These are phyloP conservation scores for Diadophis punctatus DNA, from an alignment of 2,113 vertebrate genomes.

Conservation along the genomic window DNA sequence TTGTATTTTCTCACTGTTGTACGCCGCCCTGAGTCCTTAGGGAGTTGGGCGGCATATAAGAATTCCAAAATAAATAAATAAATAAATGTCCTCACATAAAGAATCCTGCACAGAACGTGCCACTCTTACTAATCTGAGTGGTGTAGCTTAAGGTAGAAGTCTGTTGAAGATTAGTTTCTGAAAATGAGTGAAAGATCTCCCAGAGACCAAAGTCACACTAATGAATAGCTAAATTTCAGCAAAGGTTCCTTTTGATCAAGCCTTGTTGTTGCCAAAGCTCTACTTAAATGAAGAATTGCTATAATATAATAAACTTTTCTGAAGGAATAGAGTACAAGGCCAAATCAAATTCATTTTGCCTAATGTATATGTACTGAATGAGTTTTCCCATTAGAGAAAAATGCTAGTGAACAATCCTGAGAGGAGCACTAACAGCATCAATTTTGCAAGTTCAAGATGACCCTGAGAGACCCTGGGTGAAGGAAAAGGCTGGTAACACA, in stretches of 20 bases:
- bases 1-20: no score
- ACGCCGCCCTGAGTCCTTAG: no score
- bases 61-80: no score
- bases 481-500: neutral
- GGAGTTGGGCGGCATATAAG: no score
- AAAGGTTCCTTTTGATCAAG: neutral
- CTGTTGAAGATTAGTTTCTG: neutral
- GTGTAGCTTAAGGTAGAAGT: neutral
- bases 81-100: neutral
- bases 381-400: neutral
- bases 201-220: neutral
- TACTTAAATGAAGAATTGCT: neutral
- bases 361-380: neutral
- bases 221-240: neutral
- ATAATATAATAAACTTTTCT: neutral
- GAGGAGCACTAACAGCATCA: neutral
- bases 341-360: neutral
- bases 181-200: neutral
- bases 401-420: neutral
- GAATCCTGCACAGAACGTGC: no score
- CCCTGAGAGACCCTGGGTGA: neutral
- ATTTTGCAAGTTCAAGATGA: neutral
- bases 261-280: neutral
- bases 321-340: neutral
- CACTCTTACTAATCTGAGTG: neutral